A percentile compares a stretch with the other conserved stretches of the same genome.
phyloP scores from a whole-genome alignment of 1,140 invertebrate genomes.

The Semibalanus balanoides region DNA sequence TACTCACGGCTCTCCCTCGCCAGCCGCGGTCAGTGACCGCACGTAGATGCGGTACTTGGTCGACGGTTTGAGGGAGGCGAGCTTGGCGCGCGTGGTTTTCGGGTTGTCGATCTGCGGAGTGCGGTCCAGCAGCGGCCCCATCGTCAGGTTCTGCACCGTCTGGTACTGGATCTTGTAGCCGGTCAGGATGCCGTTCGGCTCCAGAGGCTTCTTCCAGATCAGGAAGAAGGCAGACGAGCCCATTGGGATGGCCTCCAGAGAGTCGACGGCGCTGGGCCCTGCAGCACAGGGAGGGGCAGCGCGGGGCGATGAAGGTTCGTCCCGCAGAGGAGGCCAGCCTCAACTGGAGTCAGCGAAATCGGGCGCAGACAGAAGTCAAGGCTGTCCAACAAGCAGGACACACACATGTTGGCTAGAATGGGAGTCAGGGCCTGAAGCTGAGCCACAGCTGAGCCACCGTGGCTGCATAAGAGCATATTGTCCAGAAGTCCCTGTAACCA shows the following conservation, averaged over 20 bases:
- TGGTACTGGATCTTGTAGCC: conserved; percentile 88
- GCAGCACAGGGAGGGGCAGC: neutral
- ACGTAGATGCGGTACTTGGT: conserved; percentile 78
- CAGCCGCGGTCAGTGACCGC: conserved; percentile 62
- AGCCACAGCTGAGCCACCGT: too few species aligned
- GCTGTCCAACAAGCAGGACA: too few species aligned
- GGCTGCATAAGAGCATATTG: too few species aligned
- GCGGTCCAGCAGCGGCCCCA: conserved; percentile 49
- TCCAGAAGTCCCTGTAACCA: too few species aligned
- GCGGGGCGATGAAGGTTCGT: too few species aligned
- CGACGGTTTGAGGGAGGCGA: conserved; percentile 63
- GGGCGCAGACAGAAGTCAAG: too few species aligned
- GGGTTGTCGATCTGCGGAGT: conserved; percentile 57
- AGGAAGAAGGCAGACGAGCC: conserved; percentile 77
- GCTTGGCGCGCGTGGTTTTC: conserved; percentile 50
- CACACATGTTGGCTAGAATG: too few species aligned
- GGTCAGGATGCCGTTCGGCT: conserved; percentile 81
- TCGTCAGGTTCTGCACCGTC: conserved; percentile 51
- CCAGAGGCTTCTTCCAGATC: conserved; percentile 79
- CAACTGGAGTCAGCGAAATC: too few species aligned
- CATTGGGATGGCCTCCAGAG: conserved; percentile 65
- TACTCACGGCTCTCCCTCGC: conserved; percentile 46
- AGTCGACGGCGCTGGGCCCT: conserved; percentile 73
- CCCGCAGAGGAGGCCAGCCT: too few species aligned
- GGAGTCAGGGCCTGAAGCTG: too few species aligned